These are phyloP conservation scores for Sinocyclocheilus anshuiensis DNA, from an alignment of 2,113 vertebrate genomes.

Conservation along the genomic window DNA sequence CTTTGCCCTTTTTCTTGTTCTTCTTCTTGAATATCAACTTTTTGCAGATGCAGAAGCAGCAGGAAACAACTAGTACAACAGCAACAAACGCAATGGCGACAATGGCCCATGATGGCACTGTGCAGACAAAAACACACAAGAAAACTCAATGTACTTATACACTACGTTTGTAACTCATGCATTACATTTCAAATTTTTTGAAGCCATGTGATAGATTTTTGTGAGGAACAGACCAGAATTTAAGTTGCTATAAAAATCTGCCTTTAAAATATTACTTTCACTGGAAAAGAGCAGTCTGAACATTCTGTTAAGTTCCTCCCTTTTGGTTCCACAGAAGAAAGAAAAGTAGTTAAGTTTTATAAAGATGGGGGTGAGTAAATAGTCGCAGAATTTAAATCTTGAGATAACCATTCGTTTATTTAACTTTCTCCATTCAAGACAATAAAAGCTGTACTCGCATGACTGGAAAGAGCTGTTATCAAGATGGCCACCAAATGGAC, in stretches of 20 bases:
- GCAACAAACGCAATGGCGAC: conserved; percentile 97
- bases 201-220: too few species aligned
- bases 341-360: background rate
- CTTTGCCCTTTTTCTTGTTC: conserved; percentile 99
- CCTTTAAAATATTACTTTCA: too few species aligned
- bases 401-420: background rate
- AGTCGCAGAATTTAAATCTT: background rate
- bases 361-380: background rate
- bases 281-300: too few species aligned
- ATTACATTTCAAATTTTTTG: too few species aligned
- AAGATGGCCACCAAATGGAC: background rate
- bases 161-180: too few species aligned
- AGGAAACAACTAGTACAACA: conserved; percentile 93
- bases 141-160: background rate
- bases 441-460: too few species aligned
- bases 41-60: conserved; percentile 99
- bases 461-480: background rate
- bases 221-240: too few species aligned
- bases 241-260: too few species aligned
- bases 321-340: background rate
- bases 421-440: background rate
- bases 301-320: too few species aligned
- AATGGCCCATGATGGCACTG: conserved; percentile 98
- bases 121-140: background rate
- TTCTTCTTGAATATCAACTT: conserved; percentile 99